Evolutionary conservation across 2,113 vertebrate species (phyloP).

Genomic region (Passer domesticus): DNA sequence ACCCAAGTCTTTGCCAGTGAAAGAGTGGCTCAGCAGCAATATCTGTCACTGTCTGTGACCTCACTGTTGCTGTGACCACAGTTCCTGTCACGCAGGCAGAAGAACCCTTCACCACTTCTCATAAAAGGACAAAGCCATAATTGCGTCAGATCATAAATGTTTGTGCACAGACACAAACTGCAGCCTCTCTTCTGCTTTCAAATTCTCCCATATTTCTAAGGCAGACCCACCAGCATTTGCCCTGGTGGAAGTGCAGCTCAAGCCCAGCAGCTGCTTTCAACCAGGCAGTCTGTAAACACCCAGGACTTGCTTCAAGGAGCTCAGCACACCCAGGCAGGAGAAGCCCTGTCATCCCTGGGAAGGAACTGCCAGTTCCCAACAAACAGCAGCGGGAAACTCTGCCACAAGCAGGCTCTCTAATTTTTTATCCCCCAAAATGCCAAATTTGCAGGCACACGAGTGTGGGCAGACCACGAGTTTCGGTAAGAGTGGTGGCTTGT

Average conservation of each 20-base stretch:
- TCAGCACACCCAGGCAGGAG: rapidly evolving
- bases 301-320: neutral
- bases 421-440: neutral
- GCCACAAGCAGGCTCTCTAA: neutral
- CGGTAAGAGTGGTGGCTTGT: neutral
- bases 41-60: neutral
- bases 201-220: neutral
- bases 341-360: rapidly evolving
- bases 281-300: neutral
- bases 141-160: rapidly evolving
- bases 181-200: neutral
- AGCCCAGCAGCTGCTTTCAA: neutral
- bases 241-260: neutral
- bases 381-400: neutral
- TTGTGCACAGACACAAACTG: neutral
- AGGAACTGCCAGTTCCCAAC: neutral
- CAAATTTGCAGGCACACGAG: neutral
- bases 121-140: neutral
- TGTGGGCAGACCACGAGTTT: neutral
- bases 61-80: neutral
- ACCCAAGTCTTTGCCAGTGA: neutral
- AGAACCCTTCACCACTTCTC: neutral
- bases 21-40: neutral
- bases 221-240: neutral
- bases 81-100: rapidly evolving